Conservation (phyloP, 2,888 invertebrate species). For the Ormyrus labotus region DNA sequence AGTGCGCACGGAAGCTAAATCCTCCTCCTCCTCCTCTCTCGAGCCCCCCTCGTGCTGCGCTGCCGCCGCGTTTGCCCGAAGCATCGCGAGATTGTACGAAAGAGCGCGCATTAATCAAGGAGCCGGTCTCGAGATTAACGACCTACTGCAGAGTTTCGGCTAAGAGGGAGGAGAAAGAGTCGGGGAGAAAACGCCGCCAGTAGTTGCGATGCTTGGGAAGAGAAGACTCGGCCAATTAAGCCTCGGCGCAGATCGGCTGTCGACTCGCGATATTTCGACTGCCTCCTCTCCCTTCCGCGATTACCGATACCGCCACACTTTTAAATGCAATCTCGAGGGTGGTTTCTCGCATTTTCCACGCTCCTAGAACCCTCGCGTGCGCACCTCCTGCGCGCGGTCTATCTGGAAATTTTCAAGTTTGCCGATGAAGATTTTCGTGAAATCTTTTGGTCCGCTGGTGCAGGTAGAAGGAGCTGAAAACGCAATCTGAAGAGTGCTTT, state of each 20-base stretch:
- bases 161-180: slow-evolving; percentile 16
- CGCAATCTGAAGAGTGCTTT: too few relatives aligned
- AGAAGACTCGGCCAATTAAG: slow-evolving; percentile 32
- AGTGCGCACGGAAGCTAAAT: background rate
- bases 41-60: background rate
- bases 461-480: too few relatives aligned
- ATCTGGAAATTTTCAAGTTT: too few relatives aligned
- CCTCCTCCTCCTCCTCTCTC: background rate
- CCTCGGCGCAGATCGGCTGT: slow-evolving; percentile 14
- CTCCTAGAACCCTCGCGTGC: too few relatives aligned
- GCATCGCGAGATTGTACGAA: slow-evolving; percentile 46
- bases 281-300: background rate
- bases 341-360: background rate
- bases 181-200: background rate
- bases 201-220: background rate
- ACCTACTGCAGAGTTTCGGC: slow-evolving; percentile 53
- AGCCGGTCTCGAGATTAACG: slow-evolving; percentile 57
- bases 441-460: too few relatives aligned
- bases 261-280: slow-evolving; percentile 22
- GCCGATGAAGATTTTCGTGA: too few relatives aligned
- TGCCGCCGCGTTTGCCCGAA: slow-evolving; percentile 28
- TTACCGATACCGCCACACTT: slow-evolving; percentile 9
- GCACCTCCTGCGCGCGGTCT: too few relatives aligned
- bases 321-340: slow-evolving; percentile 7
- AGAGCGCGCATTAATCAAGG: slow-evolving; percentile 57